Percentiles rank a stretch among this genome's conserved stretches.
Conservation (phyloP, 2,113 vertebrate species). For the Nothocercus julius region DNA sequence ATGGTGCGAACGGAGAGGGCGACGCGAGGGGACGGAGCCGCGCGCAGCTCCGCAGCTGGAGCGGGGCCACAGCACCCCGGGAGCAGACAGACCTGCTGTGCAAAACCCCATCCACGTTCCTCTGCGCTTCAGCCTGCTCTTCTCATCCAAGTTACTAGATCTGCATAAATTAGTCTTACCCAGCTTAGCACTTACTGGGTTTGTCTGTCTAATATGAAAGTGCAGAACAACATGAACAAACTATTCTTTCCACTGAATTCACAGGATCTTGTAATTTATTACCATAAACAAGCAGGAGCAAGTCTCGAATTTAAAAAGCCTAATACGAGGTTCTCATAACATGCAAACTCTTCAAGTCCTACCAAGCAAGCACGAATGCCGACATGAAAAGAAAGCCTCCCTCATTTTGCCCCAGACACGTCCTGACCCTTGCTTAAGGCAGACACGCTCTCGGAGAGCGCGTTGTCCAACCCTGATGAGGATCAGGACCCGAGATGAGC, state of each 20-base stretch:
- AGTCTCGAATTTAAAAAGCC: background rate
- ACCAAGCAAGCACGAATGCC: background rate
- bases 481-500: background rate
- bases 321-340: background rate
- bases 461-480: fast-evolving
- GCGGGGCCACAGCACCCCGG: background rate
- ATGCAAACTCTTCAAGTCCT: background rate
- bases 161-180: background rate
- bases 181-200: background rate
- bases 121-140: background rate
- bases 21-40: background rate
- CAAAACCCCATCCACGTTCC: background rate
- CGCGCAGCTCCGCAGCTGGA: background rate
- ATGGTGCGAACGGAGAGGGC: background rate
- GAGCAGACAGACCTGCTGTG: background rate
- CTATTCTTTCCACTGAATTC: background rate
- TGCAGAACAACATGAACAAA: background rate
- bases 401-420: background rate
- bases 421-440: background rate
- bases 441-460: background rate
- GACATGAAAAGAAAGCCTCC: fast-evolving
- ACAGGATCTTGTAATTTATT: background rate
- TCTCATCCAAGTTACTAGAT: background rate
- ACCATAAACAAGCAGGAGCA: background rate
- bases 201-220: background rate